Percentiles rank a stretch among this genome's conserved stretches.
Evolutionary conservation across 2,113 vertebrate species (phyloP).

Genomic region (Galeopterus variegatus): DNA sequence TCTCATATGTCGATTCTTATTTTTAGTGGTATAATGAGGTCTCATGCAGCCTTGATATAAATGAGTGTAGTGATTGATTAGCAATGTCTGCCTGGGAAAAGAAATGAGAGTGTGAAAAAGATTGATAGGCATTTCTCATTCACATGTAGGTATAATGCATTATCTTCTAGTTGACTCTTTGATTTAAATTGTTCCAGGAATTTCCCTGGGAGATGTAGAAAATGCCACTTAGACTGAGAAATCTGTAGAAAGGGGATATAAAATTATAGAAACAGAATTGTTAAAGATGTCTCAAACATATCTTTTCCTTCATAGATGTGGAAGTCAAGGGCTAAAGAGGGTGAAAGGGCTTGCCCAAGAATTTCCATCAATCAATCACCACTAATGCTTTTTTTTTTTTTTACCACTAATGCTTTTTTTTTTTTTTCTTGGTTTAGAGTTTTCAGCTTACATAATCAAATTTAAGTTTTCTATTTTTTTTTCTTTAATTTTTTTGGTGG

Average conservation of each 20-base stretch:
- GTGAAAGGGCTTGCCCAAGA: background rate
- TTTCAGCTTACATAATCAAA: background rate
- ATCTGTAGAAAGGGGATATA: background rate
- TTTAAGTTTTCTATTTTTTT: background rate
- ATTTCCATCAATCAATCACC: background rate
- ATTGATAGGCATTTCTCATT: constrained; percentile 47
- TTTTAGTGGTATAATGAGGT: background rate
- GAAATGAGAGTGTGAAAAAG: background rate
- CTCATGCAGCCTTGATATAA: constrained; percentile 40
- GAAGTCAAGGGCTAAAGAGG: background rate
- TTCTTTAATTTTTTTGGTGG: no score
- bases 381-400: background rate
- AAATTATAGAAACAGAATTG: constrained; percentile 4
- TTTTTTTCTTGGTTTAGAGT: background rate
- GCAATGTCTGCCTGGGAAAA: constrained; percentile 58
- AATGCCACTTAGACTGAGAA: background rate
- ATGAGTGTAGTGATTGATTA: constrained; percentile 48
- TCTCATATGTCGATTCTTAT: constrained; percentile 34
- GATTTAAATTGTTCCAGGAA: constrained; percentile 21
- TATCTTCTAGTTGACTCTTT: constrained; percentile 16
- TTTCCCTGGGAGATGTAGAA: background rate
- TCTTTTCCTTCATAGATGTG: background rate
- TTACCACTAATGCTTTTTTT: background rate
- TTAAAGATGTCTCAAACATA: background rate
- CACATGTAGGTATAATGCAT: background rate